A percentile compares a stretch with the other conserved stretches of the same genome.
phyloP scores from a whole-genome alignment of 2,888 invertebrate species.

The Pyrrhia umbra region DNA sequence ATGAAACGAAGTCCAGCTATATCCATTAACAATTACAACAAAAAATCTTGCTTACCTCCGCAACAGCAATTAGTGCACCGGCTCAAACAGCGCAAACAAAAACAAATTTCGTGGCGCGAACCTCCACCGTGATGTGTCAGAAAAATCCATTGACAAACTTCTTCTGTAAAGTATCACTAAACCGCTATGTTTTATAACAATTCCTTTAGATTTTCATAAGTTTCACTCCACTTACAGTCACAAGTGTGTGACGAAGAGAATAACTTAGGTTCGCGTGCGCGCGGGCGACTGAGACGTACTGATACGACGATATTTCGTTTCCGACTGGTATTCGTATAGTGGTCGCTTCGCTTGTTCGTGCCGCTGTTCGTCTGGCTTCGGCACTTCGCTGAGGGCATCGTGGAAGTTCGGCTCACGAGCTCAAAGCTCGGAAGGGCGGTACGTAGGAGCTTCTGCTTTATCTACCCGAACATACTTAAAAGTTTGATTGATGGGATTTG shows the following conservation, averaged over 20 bases:
- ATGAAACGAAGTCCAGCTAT: slow-evolving; percentile 58
- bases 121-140: slow-evolving; percentile 64
- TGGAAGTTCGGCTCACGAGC: slow-evolving; percentile 51
- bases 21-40: slow-evolving; percentile 66
- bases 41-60: slow-evolving; percentile 83
- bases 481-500: slow-evolving; percentile 63
- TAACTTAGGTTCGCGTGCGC: slow-evolving; percentile 73
- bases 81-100: slow-evolving; percentile 77
- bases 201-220: slow-evolving; percentile 68
- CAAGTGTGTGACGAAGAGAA: slow-evolving; percentile 82
- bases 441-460: slow-evolving; percentile 65
- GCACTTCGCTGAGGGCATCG: slow-evolving; percentile 49
- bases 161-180: slow-evolving; percentile 54
- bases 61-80: slow-evolving; percentile 84
- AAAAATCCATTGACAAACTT: slow-evolving; percentile 64
- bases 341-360: slow-evolving; percentile 50
- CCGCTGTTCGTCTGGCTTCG: slow-evolving; percentile 48
- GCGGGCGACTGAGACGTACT: slow-evolving; percentile 73
- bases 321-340: slow-evolving; percentile 67
- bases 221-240: slow-evolving; percentile 86
- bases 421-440: slow-evolving; percentile 58
- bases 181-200: slow-evolving; percentile 56
- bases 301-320: slow-evolving; percentile 70
- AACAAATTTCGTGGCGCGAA: slow-evolving; percentile 71
- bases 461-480: slow-evolving; percentile 56